Evolutionary conservation across 2,113 vertebrate genomes (phyloP), one percentile per base, ranked within the genome.

Genomic region (Taxidea taxus): DNA sequence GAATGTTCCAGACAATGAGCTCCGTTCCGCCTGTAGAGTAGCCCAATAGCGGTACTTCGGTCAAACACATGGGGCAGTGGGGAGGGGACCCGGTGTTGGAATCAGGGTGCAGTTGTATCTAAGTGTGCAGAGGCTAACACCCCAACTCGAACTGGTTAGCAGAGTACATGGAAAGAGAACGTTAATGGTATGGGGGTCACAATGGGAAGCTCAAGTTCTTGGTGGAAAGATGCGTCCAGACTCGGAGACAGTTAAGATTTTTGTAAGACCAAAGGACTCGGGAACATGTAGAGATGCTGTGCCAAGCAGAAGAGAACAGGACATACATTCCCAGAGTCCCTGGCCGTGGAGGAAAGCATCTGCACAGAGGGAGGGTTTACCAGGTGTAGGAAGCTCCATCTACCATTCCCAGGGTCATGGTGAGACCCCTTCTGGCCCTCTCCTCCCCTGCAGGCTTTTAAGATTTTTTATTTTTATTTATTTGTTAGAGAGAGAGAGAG

Each of bases 321-420:
- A 23, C 12, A 23, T 20, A 70, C 2, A 14, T 13, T 39, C 42
- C 37, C 6, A 16, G 27, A n/a, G 7, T 60, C 29, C 31, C 77
- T 7, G 12, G 75, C 56, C 37, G 0, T 5, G 34, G 37, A 49
- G n/a, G 44, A 37, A 12, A 0, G 10, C 49, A 27, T 6, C 77
- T 47, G 10, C 29, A 29, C 2, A 6, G 49, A 34, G 37, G 27
- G 39, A 37, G 75, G 34, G 16, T 2, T 60, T 47, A 8, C 70
- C 20, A 49, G 29, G n/a, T 10, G 0, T 6, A 6, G 13, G 14
- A 2, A 37, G 34, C 7, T 15, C n/a, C 15, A 3, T 23, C n/a
- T 44, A n/a, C 37, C 44, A 12, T 47, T 83, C 68, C 31, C 27
- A 4, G 21, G 31, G 21, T 54, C 13, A 3, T 10, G 11, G 58